A percentile compares a stretch with the other conserved stretches of the same genome.
Evolutionary conservation across 2,797 vertebrate genomes (phyloP).

Genomic region (Onychomys arenicola): DNA sequence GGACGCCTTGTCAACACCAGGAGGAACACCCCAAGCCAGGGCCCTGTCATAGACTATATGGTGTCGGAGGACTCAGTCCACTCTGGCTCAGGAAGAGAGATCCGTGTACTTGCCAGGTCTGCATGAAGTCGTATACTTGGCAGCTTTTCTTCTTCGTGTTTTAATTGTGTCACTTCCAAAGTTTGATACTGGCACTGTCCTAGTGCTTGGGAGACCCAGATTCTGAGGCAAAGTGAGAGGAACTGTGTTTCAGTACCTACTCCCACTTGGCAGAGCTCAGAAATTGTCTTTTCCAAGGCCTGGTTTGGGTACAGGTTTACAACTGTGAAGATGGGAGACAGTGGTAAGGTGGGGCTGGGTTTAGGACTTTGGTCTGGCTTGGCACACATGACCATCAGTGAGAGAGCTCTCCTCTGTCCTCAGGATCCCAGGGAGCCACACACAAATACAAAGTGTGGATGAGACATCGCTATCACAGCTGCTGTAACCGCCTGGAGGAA

Average conservation of each 20-base stretch:
- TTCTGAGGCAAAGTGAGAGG: not conserved
- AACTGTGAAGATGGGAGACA: not conserved
- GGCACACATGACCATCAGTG: not conserved
- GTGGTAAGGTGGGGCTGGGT: no score
- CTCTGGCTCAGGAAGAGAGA: not conserved
- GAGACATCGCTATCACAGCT: constrained; percentile 94
- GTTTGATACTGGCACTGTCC: rapidly evolving
- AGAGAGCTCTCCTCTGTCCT: rapidly evolving
- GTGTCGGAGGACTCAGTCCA: not conserved
- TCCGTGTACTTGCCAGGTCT: not conserved
- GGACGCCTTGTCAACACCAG: not conserved
- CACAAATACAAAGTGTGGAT: constrained; percentile 95
- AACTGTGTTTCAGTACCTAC: rapidly evolving
- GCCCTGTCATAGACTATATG: rapidly evolving
- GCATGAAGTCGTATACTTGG: not conserved
- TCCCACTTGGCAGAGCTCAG: not conserved
- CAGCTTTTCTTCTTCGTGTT: rapidly evolving
- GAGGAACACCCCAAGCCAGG: not conserved
- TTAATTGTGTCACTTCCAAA: rapidly evolving
- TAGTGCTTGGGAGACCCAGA: rapidly evolving
- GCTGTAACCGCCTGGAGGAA: constrained; percentile 89
- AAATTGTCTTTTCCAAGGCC: not conserved
- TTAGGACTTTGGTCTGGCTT: not conserved
- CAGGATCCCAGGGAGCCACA: constrained; percentile 85
- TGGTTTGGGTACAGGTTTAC: not conserved